These are phyloP conservation scores for Aphodius granarius DNA, from an alignment of 2,888 invertebrate genomes.

Conservation along the genomic window DNA sequence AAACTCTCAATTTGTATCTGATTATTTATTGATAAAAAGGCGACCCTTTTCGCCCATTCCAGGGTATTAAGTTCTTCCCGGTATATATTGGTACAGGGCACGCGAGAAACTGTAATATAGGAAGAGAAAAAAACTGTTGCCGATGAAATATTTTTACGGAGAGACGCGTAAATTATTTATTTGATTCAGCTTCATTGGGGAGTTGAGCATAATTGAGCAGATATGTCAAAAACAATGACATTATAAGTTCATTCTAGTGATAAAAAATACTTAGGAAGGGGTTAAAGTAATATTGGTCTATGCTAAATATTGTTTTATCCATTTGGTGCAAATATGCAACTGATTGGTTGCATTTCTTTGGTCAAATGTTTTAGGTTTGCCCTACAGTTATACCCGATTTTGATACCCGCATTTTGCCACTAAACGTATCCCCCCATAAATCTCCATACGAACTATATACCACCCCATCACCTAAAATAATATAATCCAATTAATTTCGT, in stretches of 20 bases:
- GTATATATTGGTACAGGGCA: neutral
- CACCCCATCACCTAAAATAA: neutral
- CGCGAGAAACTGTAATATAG: neutral
- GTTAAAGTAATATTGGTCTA: neutral
- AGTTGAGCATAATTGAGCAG: neutral
- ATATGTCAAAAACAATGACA: neutral
- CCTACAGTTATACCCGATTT: no score
- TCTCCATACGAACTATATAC: neutral
- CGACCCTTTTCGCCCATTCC: neutral
- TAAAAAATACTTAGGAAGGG: no score
- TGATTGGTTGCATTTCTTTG: no score
- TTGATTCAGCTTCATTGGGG: neutral
- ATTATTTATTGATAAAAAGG: neutral
- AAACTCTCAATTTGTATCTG: slow-evolving; percentile 7
- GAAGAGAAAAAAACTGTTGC: neutral
- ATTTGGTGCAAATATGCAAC: no score
- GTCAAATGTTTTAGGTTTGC: no score
- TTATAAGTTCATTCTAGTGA: no score
- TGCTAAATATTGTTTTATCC: neutral
- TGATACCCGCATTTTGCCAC: neutral
- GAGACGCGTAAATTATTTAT: neutral
- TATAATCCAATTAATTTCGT: no score
- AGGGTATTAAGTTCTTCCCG: neutral
- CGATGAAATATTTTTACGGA: neutral
- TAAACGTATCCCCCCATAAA: neutral